These are phyloP conservation scores for Philereme vetulata DNA, from an alignment of 2,888 invertebrate species.

Conservation along the genomic window DNA sequence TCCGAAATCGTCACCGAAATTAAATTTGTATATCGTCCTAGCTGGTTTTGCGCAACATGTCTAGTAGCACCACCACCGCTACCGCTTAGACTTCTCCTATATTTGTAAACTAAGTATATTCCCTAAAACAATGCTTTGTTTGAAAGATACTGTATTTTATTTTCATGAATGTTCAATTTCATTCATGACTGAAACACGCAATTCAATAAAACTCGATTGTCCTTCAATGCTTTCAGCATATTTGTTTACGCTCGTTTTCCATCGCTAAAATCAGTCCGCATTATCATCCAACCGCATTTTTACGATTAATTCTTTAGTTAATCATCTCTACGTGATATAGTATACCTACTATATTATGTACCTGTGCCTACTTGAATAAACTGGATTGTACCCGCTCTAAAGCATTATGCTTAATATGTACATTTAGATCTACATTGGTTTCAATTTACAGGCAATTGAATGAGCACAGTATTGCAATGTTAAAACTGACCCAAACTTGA, in stretches of 20 bases:
- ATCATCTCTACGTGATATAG: conserved; percentile 16
- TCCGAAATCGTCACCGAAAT: too few relatives aligned
- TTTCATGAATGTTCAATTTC: not conserved
- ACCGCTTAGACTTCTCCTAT: too few relatives aligned
- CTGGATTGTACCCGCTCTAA: conserved; percentile 9
- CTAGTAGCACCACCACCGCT: too few relatives aligned
- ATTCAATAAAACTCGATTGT: conserved; percentile 9
- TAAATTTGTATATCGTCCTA: too few relatives aligned
- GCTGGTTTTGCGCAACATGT: too few relatives aligned
- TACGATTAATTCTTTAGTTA: conserved; percentile 36
- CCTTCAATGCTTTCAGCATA: conserved; percentile 14
- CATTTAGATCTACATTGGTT: conserved; percentile 4
- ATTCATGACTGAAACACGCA: conserved; percentile 2
- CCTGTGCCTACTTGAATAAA: conserved; percentile 11
- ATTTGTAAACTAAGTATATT: too few relatives aligned
- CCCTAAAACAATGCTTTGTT: too few relatives aligned
- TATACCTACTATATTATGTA: not conserved
- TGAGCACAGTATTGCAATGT: not conserved
- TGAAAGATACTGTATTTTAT: not conserved
- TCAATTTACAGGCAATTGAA: conserved; percentile 12
- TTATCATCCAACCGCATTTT: conserved; percentile 27
- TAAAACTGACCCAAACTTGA: conserved; percentile 12
- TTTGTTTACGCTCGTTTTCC: conserved; percentile 23
- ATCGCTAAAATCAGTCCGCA: conserved; percentile 13
- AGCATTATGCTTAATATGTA: not conserved